Evolutionary conservation across 2,888 invertebrate genomes (phyloP), one percentile per base, ranked within the genome.

Genomic region (Eupithecia inturbata): DNA sequence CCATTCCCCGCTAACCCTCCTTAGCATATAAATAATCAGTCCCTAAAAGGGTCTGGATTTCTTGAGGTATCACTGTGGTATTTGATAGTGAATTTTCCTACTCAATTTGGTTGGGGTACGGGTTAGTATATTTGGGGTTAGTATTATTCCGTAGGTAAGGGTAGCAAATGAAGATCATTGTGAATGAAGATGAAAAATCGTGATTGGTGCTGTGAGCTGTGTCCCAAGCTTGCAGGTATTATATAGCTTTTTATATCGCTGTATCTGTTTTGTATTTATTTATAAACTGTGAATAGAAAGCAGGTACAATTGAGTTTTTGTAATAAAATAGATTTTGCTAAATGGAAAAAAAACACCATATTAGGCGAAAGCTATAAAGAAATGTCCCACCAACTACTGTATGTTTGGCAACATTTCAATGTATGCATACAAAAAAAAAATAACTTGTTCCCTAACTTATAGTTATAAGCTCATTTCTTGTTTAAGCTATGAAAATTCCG

Each of bases 21-120:
- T 85, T 84, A 83, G 83, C 85, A 85, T 84, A 85, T 85, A 86
- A 86, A 87, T 86, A 85, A 72, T 85, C 82, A 80, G 81, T 72
- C 77, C 81, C 77, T 79, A 79, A 83, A 85, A 84, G 83, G 84
- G 83, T 80, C 82, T 77, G 70, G 75, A 76, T 71, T 76, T 78
- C 81, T 80, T 77, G 80, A 80, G 72, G 73, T 77, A 79, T 75
- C 77, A 76, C 72, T 79, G 76, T 71, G 76, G 77, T 74, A 78
- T 80, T 80, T 74, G 78, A 77, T 75, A 77, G 78, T 78, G 74
- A 80, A 77, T 78, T 77, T 74, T 78, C 78, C 67, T 75, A 74
- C 77, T 78, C 75, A 77, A 80, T 80, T 79, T 78, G 57, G 73
- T 73, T 62, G 60, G 69, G 71, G 3, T 31, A 22, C 19, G 41